These are phyloP conservation scores for Alcedo quadribrachys DNA, from an alignment of 2,797 vertebrate species.

Conservation along the genomic window DNA sequence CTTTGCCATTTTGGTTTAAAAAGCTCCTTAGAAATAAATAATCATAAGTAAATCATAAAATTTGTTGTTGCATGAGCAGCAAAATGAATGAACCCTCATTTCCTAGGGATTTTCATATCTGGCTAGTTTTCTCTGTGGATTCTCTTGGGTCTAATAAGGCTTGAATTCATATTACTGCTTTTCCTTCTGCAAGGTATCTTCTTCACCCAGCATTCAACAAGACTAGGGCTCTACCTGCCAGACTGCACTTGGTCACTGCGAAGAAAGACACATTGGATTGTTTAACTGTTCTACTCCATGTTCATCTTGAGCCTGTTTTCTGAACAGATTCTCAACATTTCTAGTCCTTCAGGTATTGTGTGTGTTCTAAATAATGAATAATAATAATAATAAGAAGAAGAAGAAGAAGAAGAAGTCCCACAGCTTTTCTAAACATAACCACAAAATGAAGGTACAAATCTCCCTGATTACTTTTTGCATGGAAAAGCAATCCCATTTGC, in stretches of 20 bases:
- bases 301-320: neutral
- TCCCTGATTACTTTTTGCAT: neutral
- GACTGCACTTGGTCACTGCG: neutral
- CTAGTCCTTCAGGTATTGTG: neutral
- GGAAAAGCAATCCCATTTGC: neutral
- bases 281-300: neutral
- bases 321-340: neutral
- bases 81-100: neutral
- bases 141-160: neutral
- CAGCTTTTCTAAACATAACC: neutral
- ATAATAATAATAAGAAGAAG: neutral
- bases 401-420: too few relatives aligned
- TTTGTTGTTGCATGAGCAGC: neutral
- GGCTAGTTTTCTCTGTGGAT: neutral
- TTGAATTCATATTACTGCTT: neutral
- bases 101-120: neutral
- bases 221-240: neutral
- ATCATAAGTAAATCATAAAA: neutral
- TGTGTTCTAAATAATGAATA: neutral
- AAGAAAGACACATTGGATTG: neutral
- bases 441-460: neutral
- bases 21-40: neutral
- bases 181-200: neutral
- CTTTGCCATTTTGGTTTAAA: neutral
- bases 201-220: neutral